phyloP scores from a whole-genome alignment of 2,113 vertebrate species.

The Alexandromys fortis region DNA sequence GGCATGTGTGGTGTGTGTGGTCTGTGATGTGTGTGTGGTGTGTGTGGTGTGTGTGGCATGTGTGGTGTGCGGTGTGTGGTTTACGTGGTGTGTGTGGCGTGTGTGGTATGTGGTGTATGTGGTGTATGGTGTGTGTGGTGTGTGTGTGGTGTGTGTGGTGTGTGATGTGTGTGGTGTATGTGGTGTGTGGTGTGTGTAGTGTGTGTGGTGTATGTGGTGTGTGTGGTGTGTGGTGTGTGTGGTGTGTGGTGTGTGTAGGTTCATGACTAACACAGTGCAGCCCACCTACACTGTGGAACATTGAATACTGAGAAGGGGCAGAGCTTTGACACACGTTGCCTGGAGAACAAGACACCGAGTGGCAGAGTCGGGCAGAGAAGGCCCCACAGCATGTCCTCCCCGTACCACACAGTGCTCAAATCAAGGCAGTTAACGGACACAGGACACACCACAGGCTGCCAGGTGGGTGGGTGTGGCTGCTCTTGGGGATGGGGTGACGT shows the following conservation, averaged over 20 bases:
- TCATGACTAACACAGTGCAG: not conserved
- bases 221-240: no score
- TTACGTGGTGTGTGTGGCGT: no score
- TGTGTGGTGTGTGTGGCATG: no score
- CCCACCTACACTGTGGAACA: fast-evolving
- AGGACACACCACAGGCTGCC: not conserved
- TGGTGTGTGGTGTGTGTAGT: no score
- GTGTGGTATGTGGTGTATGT: not conserved
- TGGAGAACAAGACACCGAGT: fast-evolving
- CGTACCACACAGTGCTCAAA: not conserved
- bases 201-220: not conserved
- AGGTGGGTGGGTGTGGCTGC: not conserved
- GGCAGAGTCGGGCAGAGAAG: not conserved
- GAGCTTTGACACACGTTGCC: fast-evolving
- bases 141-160: not conserved
- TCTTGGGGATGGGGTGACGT: not conserved
- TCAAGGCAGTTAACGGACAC: not conserved
- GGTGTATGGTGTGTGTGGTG: not conserved
- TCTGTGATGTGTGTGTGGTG: fast-evolving
- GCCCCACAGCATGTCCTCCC: fast-evolving
- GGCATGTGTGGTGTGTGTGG: no score
- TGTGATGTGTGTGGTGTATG: no score
- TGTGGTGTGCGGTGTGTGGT: not conserved
- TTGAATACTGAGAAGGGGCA: not conserved
- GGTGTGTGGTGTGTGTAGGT: no score